Percentiles rank a stretch among this genome's conserved stretches.
These are phyloP conservation scores for Oryzias curvinotus DNA, from an alignment of 2,113 vertebrate genomes.

Conservation along the genomic window DNA sequence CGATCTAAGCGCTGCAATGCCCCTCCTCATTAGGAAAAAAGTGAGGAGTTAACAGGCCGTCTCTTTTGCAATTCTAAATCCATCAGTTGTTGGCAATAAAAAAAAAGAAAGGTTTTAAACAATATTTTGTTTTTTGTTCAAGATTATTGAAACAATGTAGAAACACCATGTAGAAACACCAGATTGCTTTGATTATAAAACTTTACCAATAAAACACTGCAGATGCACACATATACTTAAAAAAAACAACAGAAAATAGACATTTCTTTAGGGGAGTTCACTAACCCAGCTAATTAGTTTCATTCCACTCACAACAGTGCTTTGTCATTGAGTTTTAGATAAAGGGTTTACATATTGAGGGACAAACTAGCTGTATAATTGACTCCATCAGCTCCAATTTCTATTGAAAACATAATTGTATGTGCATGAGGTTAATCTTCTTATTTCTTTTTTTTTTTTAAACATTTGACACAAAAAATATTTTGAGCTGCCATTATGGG, in stretches of 20 bases:
- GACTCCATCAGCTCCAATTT: conserved; percentile 67
- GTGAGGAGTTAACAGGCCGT: conserved; percentile 58
- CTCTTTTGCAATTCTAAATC: conserved; percentile 59
- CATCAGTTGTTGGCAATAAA: conserved; percentile 27
- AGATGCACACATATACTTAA: conserved; percentile 6
- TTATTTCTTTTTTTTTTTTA: conserved; percentile 70
- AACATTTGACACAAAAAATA: conserved; percentile 45
- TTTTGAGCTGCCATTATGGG: conserved; percentile 64
- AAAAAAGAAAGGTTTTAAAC: conserved; percentile 31
- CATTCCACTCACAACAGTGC: conserved; percentile 40
- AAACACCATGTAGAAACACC: neutral
- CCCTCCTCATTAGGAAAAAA: conserved; percentile 71
- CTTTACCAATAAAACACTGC: neutral
- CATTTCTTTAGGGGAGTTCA: neutral
- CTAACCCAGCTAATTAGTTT: conserved; percentile 62
- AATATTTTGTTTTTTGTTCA: conserved; percentile 41
- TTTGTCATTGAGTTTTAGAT: conserved; percentile 65
- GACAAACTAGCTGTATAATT: conserved; percentile 69
- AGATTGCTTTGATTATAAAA: conserved; percentile 13
- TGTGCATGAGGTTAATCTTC: conserved; percentile 59
- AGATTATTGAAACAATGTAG: too few relatives aligned
- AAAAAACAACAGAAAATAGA: neutral
- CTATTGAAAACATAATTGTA: conserved; percentile 63
- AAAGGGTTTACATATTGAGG: conserved; percentile 73
- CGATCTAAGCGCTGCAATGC: conserved; percentile 40